Evolutionary conservation across 2,797 vertebrate species (phyloP), one percentile per base, ranked within the genome.

Genomic region (Astyanax mexicanus): DNA sequence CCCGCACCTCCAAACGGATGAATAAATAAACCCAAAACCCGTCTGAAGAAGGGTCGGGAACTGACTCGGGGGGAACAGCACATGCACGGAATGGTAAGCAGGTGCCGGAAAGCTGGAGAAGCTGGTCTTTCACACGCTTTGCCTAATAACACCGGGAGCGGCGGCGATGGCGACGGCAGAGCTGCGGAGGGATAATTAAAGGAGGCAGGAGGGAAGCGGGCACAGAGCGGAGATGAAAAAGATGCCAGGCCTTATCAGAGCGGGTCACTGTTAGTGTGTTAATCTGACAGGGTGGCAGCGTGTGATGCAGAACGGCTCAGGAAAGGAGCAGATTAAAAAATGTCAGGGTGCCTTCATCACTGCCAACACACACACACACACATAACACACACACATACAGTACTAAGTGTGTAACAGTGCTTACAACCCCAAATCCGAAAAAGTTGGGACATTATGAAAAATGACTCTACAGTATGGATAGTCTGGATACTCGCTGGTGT

Each of bases 261-360:
- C 37, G 19, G 40, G 55, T 64, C 40, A 37, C 27, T 17, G 69
- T 67, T 72, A 62, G 64, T 12, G 58, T 69, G 35, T 64, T 75
- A 65, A 75, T 83, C 66, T 66, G 40, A 64, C 37, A 23, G 40
- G 17, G 55, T 27, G 19, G 9, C 62, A 15, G 67, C 12, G 61
- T 21, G 6, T 40, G 40, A 66, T 42, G 69, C 44, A 55, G 17
- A 66, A 69, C 51, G 67, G 37, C 60, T 66, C 19, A 47, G 21
- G 75, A 66, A 72, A 44, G 40, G 60, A 60, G 17, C 19, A 44
- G 61, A 75, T 81, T 67, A 81, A 76, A 72, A 73, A 49, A 58
- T 57, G 62, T 60, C 60, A 66, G 51, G 38, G 27, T 64, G 51
- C 45, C 71, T 37, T 37, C 35, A 12, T 38, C 71, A 75, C 61